phyloP scores from a whole-genome alignment of 2,113 vertebrate species.

The Rhabdornis inornatus region DNA sequence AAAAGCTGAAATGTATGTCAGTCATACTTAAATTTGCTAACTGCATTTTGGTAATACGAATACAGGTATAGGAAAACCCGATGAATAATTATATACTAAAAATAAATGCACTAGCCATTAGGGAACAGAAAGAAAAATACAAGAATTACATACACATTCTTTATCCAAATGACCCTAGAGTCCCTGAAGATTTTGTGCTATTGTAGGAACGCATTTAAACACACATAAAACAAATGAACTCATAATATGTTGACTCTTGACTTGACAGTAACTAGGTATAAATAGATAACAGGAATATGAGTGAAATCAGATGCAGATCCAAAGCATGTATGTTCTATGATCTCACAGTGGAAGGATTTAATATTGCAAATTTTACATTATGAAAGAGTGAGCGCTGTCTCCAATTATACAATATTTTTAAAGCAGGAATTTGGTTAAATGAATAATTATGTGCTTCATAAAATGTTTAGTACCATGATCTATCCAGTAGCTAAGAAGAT shows the following conservation, averaged over 20 bases:
- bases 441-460: background rate
- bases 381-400: background rate
- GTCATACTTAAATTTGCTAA: background rate
- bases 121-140: background rate
- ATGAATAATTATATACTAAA: background rate
- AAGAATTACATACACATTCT: conserved; percentile 28
- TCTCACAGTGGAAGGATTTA: background rate
- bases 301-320: background rate
- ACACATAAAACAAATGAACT: conserved; percentile 57
- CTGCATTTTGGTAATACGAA: background rate
- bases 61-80: background rate
- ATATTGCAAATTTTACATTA: background rate
- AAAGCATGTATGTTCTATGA: background rate
- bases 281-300: background rate
- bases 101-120: background rate
- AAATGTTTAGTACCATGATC: background rate
- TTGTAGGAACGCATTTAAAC: conserved; percentile 55
- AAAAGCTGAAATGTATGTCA: background rate
- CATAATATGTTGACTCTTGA: conserved; percentile 2
- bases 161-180: conserved; percentile 21
- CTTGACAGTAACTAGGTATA: background rate
- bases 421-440: conserved; percentile 14
- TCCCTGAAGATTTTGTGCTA: conserved; percentile 36
- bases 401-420: background rate
- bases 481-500: background rate